phyloP scores from a whole-genome alignment of 2,113 vertebrate species.

The Perca fluviatilis region DNA sequence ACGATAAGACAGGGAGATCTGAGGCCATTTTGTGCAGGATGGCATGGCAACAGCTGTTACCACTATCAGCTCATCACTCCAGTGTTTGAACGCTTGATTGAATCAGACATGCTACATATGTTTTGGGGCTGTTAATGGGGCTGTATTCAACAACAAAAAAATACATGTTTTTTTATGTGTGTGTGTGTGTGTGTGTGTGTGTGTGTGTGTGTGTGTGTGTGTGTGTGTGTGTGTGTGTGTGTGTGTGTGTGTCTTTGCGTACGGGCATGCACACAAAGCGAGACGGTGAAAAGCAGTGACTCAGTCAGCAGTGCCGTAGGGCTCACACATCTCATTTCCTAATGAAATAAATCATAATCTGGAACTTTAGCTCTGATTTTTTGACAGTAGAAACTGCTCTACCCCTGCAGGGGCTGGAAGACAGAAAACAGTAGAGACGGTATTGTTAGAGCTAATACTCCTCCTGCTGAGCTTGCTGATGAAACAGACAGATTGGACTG shows the following conservation, averaged over 20 bases:
- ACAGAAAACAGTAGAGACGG: constrained; percentile 64
- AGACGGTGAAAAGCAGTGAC: constrained; percentile 67
- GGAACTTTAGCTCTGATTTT: constrained; percentile 78
- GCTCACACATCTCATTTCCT: constrained; percentile 82
- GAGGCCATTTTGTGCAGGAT: constrained; percentile 75
- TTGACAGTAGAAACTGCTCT: constrained; percentile 66
- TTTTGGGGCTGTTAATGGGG: constrained; percentile 60
- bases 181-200: constrained; percentile 11
- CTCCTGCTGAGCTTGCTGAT: constrained; percentile 73
- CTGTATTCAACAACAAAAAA: constrained; percentile 64
- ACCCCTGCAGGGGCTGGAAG: constrained; percentile 60
- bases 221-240: constrained; percentile 2
- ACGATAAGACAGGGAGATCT: constrained; percentile 62
- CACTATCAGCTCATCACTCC: constrained; percentile 71
- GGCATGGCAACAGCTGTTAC: constrained; percentile 77
- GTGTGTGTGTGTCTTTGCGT: constrained; percentile 10
- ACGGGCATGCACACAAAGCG: constrained; percentile 17
- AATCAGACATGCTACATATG: constrained; percentile 77
- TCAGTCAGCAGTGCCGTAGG: constrained; percentile 73
- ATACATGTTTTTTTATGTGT: constrained; percentile 21
- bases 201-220: constrained; percentile 4
- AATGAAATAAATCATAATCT: constrained; percentile 86
- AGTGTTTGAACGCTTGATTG: constrained; percentile 72
- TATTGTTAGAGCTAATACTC: constrained; percentile 74
- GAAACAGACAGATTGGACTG: constrained; percentile 73